Evolutionary conservation across 1,140 invertebrate genomes (phyloP).

Genomic region (Listronotus bonariensis): DNA sequence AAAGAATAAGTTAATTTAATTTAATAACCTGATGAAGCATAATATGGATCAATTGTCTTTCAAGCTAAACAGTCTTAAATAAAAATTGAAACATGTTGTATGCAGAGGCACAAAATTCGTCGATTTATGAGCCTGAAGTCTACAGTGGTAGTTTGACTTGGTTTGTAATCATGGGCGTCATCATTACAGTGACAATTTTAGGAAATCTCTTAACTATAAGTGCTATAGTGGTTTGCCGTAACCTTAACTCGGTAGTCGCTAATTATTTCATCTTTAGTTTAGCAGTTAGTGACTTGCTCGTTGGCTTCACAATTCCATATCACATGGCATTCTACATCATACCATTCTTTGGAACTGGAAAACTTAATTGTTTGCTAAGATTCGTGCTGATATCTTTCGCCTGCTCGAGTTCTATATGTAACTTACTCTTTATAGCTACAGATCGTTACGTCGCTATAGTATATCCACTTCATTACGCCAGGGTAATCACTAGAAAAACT

Average conservation of each 20-base stretch:
- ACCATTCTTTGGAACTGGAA: slow-evolving; percentile 60
- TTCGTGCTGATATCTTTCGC: slow-evolving; percentile 74
- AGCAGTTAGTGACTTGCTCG: slow-evolving; percentile 73
- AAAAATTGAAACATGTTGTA: neutral
- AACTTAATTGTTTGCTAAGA: slow-evolving; percentile 67
- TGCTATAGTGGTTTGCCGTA: slow-evolving; percentile 68
- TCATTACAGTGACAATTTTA: slow-evolving; percentile 67
- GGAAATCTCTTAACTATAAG: slow-evolving; percentile 75
- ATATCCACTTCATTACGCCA: slow-evolving; percentile 76
- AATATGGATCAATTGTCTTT: too few species aligned
- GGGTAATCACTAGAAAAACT: slow-evolving; percentile 67
- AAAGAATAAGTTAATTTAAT: too few species aligned
- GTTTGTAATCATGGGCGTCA: slow-evolving; percentile 65
- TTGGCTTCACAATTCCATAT: slow-evolving; percentile 73
- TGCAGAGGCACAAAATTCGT: neutral
- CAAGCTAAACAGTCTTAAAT: too few species aligned
- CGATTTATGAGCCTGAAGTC: slow-evolving; percentile 6
- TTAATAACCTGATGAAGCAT: too few species aligned
- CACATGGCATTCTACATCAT: slow-evolving; percentile 72
- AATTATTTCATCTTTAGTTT: slow-evolving; percentile 76
- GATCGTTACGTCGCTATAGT: slow-evolving; percentile 84
- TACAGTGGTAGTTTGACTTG: slow-evolving; percentile 55
- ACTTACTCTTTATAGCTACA: slow-evolving; percentile 80
- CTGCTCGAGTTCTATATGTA: slow-evolving; percentile 77
- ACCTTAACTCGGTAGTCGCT: slow-evolving; percentile 66